Base-by-base conservation (phyloP, 2,113 vertebrate species). In the Scophthalmus maximus region DNA sequence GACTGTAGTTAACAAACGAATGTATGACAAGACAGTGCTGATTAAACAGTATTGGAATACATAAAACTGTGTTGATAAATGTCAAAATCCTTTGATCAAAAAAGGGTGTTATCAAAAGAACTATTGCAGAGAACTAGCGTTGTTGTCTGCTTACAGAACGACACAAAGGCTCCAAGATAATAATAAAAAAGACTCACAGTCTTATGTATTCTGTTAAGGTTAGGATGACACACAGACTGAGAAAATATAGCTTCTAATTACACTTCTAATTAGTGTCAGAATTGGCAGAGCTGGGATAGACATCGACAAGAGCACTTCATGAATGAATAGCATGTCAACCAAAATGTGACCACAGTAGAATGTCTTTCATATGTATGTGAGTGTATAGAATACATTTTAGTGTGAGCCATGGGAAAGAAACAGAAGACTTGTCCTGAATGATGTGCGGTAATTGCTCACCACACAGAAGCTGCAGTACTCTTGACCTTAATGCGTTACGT, bases 281-380 rank as follows among this genome's bases (percentile, higher is more conserved):
- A n/a, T n/a, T n/a, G n/a, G n/a, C n/a, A n/a, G n/a, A n/a, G n/a
- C n/a, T n/a, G n/a, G n/a, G n/a, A n/a, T n/a, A n/a, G n/a, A n/a
- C n/a, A n/a, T n/a, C n/a, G n/a, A n/a, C n/a, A n/a, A n/a, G n/a
- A n/a, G n/a, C n/a, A n/a, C n/a, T n/a, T n/a, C n/a, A n/a, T n/a
- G n/a, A n/a, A n/a, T n/a, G n/a, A 76, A 49, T n/a, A 29, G 10
- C 17, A 3, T 49, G 15, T 49, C 27, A 68, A 59, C 29, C 18
- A 52, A 51, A 36, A 23, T 53, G 36, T 9, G 11, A 56, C 17
- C 34, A 1, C 20, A 2, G 25, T 67, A 10, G 34, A 27, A 30
- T 49, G 7, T 68, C 15, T 51, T 38, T 49, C 17, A 46, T 50
- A 36, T 14, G 14, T 32, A 8, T 47, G 42, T 47, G 8, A n/a